phyloP scores from a whole-genome alignment of 1,140 invertebrate genomes.

The Hylaeus anthracinus region DNA sequence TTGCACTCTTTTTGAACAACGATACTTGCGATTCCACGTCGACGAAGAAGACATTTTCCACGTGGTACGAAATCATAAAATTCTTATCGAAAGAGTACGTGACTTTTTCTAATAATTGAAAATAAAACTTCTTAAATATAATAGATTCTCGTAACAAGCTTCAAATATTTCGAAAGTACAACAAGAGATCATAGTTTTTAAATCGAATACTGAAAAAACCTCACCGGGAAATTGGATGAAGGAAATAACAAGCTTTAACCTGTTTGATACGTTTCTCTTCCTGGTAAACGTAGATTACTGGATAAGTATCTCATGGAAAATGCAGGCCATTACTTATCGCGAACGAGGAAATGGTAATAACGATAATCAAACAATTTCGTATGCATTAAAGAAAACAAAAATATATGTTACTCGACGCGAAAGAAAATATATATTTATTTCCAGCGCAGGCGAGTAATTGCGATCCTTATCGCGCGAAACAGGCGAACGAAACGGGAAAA shows the following conservation, averaged over 20 bases:
- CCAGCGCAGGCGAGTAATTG: conserved; percentile 36
- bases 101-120: no score
- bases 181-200: no score
- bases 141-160: no score
- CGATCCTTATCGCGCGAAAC: conserved; percentile 49
- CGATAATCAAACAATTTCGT: conserved; percentile 43
- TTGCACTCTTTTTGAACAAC: neutral
- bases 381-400: neutral
- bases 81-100: no score
- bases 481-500: conserved; percentile 2
- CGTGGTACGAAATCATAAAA: no score
- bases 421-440: conserved; percentile 27
- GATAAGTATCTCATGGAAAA: conserved; percentile 1
- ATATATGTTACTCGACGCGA: no score
- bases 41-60: no score
- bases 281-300: neutral
- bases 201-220: no score
- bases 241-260: neutral
- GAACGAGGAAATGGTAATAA: conserved; percentile 41
- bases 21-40: neutral
- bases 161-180: no score
- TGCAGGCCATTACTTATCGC: conserved; percentile 29
- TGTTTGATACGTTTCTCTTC: neutral
- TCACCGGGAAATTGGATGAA: no score
- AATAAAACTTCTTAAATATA: no score